Evolutionary conservation across 2,113 vertebrate species (phyloP), one percentile per base, ranked within the genome.

Genomic region (Neolamprologus hecqui): DNA sequence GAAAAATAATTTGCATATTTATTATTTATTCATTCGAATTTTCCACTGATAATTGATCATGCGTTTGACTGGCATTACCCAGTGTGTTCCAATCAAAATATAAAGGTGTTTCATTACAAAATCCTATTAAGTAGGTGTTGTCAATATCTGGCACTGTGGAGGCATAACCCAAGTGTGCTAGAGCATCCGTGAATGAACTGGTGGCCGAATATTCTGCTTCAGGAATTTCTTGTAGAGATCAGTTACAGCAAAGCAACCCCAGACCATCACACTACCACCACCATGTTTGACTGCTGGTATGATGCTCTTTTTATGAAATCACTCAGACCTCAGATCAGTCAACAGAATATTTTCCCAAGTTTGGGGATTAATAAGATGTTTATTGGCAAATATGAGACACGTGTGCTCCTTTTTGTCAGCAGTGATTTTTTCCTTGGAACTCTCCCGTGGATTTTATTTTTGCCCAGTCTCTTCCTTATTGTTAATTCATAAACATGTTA

Each of bases 1-100:
- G 63, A 21, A 21, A 68, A 13, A 68, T 8, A 68, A 37, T 21
- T 68, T 21, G 63, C 19, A 68, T 37, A 65, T 35, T 65, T 65
- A 65, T 65, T 65, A 35, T 63, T 63, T 63, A 63, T 63, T 63
- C 31, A 63, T 35, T 1, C 0, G 1, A 0, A 9, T 73, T 73
- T 17, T 23, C 40, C 13, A 17, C 68, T 26, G 8, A 26, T 17
- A 73, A 45, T 15, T 73, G 21, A 45, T 45, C 14, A 7, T 45
- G 17, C 1, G n/a, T 70, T 42, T 70, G 37, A 42, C 37, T 70
- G 1, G 40, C 21, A 42, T 42, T 70, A 26, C 7, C n/a, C 13
- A 42, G 65, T 26, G 14, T 75, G 21, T 75, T 19, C 14, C 42
- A 75, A 19, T 75, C 14, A 19, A 47, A 75, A 5, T 75, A 17